Evolutionary conservation across 1,140 invertebrate genomes (phyloP).

Genomic region (Procambarus virginalis): DNA sequence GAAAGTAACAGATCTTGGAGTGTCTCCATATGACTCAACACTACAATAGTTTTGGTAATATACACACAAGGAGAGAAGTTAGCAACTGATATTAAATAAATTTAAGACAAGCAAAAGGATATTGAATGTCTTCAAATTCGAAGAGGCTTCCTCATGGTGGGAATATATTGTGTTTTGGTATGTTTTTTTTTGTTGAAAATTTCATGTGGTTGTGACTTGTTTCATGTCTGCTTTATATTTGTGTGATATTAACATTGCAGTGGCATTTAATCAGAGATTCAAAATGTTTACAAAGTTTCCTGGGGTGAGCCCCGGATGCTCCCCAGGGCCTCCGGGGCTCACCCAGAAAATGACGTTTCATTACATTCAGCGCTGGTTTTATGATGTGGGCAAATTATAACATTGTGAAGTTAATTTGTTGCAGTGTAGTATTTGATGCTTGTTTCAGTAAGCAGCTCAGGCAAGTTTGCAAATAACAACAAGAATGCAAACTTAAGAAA

Average conservation of each 20-base stretch:
- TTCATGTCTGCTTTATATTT: neutral
- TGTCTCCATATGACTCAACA: constrained; percentile 3
- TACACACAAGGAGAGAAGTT: neutral
- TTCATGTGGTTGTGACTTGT: neutral
- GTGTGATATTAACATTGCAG: neutral
- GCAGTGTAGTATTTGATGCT: no score
- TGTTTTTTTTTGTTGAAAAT: constrained; percentile 9
- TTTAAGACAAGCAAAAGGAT: neutral
- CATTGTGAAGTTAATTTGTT: no score
- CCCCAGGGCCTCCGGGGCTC: no score
- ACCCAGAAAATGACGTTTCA: no score
- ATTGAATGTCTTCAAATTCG: neutral
- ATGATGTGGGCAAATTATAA: no score
- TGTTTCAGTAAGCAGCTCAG: no score
- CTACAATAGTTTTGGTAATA: neutral
- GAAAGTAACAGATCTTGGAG: constrained; percentile 13
- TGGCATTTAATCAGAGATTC: neutral
- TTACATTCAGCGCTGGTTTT: no score
- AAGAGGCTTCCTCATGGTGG: neutral
- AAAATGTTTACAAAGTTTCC: no score
- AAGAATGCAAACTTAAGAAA: no score
- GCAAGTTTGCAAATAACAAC: no score
- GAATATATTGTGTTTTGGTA: neutral
- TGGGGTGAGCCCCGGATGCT: no score
- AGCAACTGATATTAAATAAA: neutral